phyloP scores from a whole-genome alignment of 2,113 vertebrate genomes.

The Neodontobutis hainanensis region DNA sequence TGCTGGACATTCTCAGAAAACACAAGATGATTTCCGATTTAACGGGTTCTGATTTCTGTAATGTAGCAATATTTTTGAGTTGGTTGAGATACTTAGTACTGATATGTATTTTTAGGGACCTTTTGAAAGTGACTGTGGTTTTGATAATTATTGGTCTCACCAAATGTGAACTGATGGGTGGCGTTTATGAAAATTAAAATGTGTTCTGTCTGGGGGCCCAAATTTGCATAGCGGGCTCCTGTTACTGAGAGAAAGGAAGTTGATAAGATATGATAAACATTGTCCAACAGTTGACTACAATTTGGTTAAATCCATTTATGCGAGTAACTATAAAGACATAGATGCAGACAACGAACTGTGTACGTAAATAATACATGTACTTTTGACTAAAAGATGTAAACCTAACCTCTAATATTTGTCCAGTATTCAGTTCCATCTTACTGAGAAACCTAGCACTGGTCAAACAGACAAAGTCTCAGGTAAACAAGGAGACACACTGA shows the following conservation, averaged over 20 bases:
- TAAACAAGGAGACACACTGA: slow-evolving; percentile 35
- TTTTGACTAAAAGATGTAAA: slow-evolving; percentile 2
- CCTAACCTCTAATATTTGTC: not conserved
- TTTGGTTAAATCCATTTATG: slow-evolving; percentile 14
- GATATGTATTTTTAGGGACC: not conserved
- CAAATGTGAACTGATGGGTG: not conserved
- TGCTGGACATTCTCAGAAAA: not conserved
- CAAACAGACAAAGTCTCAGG: slow-evolving; percentile 28
- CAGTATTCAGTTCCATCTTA: slow-evolving; percentile 26
- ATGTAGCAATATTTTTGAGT: not conserved
- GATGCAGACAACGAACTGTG: slow-evolving; percentile 21
- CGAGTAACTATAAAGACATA: not conserved
- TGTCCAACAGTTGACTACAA: slow-evolving; percentile 25
- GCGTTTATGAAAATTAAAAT: too few species aligned
- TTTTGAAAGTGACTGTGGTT: not conserved
- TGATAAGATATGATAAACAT: not conserved
- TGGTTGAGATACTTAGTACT: not conserved
- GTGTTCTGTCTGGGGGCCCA: slow-evolving; percentile 24
- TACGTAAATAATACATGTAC: not conserved
- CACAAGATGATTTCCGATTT: not conserved
- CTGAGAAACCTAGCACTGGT: slow-evolving; percentile 34
- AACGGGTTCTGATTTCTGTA: not conserved
- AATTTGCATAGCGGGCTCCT: slow-evolving; percentile 53
- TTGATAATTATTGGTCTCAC: not conserved
- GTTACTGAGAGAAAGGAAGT: slow-evolving; percentile 13